Conservation (phyloP, 2,113 vertebrate species). For the Macrotis lagotis region DNA sequence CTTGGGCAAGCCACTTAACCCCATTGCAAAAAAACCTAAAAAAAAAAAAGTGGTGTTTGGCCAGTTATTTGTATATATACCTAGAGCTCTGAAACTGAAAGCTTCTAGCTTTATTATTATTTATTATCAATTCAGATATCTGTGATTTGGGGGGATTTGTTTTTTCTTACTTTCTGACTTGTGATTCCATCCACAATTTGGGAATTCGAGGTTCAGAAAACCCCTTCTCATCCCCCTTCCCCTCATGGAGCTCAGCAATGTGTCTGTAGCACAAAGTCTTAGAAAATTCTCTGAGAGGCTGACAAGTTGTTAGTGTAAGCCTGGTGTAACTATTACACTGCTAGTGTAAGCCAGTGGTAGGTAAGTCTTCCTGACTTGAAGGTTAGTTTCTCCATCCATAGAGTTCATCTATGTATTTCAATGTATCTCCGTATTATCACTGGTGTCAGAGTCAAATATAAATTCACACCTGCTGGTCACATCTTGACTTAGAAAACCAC, state of each 20-base stretch:
- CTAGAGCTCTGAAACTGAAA: conserved; percentile 31
- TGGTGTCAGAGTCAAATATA: background rate
- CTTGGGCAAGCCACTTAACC: too few relatives aligned
- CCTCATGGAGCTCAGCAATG: background rate
- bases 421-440: background rate
- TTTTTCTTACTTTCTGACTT: background rate
- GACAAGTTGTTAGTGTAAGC: background rate
- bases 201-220: conserved; percentile 32
- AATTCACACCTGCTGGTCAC: background rate
- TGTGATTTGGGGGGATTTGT: background rate
- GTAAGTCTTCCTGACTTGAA: background rate
- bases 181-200: background rate
- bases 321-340: too few relatives aligned
- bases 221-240: background rate
- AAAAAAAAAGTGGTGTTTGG: conserved; percentile 42
- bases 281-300: background rate
- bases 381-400: background rate
- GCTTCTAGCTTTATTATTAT: too few relatives aligned
- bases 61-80: background rate
- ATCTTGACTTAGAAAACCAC: background rate
- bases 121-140: conserved; percentile 12
- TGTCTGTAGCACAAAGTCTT: conserved; percentile 29
- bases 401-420: background rate
- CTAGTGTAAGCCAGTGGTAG: background rate
- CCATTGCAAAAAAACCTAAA: too few relatives aligned